Percentiles rank a stretch among this genome's conserved stretches.
phyloP scores from a whole-genome alignment of 2,797 vertebrate genomes.

The Acropternis orthonyx region DNA sequence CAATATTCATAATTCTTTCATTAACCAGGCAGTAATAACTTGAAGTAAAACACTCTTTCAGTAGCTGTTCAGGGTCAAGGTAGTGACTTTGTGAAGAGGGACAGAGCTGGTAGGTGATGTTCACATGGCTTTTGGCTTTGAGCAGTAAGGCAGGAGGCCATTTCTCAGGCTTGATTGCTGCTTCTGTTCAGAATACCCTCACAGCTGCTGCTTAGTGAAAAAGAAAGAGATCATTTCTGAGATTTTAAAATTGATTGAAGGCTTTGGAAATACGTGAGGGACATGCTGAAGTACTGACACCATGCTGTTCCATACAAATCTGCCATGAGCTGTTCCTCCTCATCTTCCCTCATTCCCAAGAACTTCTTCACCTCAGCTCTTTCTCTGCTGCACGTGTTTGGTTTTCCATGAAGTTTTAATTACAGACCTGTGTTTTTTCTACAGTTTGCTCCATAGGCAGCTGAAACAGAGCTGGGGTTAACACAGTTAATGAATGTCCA shows the following conservation, averaged over 20 bases:
- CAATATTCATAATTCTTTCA: neutral
- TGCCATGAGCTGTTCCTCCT: neutral
- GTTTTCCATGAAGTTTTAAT: neutral
- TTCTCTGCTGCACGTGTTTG: neutral
- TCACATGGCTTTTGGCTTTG: neutral
- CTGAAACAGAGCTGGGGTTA: neutral
- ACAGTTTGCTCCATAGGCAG: neutral
- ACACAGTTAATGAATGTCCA: fast-evolving
- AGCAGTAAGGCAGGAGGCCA: neutral
- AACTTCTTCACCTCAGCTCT: neutral
- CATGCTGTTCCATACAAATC: neutral
- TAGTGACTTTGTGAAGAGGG: neutral
- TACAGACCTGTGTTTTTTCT: neutral
- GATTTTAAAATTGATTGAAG: constrained; percentile 15
- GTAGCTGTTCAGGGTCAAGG: neutral
- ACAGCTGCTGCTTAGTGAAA: neutral
- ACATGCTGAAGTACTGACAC: neutral
- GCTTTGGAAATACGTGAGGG: neutral
- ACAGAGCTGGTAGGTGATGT: neutral
- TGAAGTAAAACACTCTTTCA: neutral
- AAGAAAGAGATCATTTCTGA: neutral
- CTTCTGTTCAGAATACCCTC: neutral
- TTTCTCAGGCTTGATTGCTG: constrained; percentile 14
- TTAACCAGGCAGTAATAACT: neutral
- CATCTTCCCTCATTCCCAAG: neutral